Evolutionary conservation across 1,140 invertebrate genomes (phyloP).

Genomic region (Heliconius melpomene): DNA sequence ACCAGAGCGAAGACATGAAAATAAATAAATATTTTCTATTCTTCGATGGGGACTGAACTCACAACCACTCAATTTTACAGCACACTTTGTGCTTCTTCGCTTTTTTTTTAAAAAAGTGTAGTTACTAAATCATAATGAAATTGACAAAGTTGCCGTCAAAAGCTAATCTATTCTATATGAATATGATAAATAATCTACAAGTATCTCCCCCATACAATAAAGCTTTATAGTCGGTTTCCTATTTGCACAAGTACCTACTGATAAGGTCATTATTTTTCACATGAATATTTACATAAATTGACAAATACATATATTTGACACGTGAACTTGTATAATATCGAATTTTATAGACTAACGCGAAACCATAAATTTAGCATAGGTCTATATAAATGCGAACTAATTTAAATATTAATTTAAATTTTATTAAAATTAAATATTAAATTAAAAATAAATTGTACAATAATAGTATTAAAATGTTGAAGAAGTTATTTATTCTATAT

Average conservation of each 20-base stretch:
- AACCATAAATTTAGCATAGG: neutral
- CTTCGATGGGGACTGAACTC: no score
- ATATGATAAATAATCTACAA: neutral
- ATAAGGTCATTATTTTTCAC: constrained; percentile 11
- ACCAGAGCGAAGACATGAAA: no score
- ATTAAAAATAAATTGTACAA: neutral
- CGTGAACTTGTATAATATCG: neutral
- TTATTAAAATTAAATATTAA: no score
- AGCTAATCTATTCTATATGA: neutral
- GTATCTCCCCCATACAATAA: constrained; percentile 12
- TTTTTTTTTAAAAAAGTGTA: no score
- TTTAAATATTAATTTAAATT: neutral
- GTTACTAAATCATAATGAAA: no score
- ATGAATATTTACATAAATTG: neutral
- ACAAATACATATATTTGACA: neutral
- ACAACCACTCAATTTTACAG: no score
- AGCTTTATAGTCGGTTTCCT: neutral
- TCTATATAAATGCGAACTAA: neutral
- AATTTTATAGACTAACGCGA: neutral
- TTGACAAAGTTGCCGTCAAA: neutral
- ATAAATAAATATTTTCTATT: no score
- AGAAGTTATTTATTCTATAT: no score
- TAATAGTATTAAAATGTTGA: neutral
- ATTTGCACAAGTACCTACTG: neutral
- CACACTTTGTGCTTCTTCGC: no score